Evolutionary conservation across 2,888 invertebrate genomes (phyloP), one percentile per base, ranked within the genome.

Genomic region (Branchipolynoe longqiensis): DNA sequence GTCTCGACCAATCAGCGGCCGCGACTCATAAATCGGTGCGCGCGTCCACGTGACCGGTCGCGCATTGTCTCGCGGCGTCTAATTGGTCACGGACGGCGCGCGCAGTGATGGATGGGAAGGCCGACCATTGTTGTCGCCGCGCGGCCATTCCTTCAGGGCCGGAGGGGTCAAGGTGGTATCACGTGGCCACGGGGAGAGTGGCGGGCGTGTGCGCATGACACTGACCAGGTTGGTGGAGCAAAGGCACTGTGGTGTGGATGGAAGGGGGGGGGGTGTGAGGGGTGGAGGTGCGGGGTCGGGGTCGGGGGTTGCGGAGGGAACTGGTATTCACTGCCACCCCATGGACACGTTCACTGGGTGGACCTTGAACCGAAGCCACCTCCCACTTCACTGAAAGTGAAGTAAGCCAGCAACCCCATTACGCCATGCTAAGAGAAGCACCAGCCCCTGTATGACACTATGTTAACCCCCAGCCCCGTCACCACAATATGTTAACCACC

Each of bases 21-120:
- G 38, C 69, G 69, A 69, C 69, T 69, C 69, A 69, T 69, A 69
- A 69, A 69, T 69, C 69, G n/a, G 22, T n/a, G 36, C 36, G 69
- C 48, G 48, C 18, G 48, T 12, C 48, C 48, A 25, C 69, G 36
- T 62, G 62, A 31, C 69, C 36, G 12, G 36, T 38, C 69, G 69
- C 12, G 14, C 69, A 14, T 69, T 25, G 69, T 69, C n/a, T 69
- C 69, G 33, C 69, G 2, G 69, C 69, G 18, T 22, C 69, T 69
- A 69, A 69, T 69, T 69, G 69, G 69, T 69, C 69, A 69, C 69
- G 69, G 69, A 38, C 36, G 33, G 36, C 69, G 38, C 69, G 36
- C 69, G 36, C 69, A 33, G 69, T 69, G 69, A 69, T 36, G 38
- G 69, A 69, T 69, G 69, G 69, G 38, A 33, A 38, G 18, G 69